These are phyloP conservation scores for Lycocorax pyrrhopterus DNA, from an alignment of 2,113 vertebrate genomes.

Conservation along the genomic window DNA sequence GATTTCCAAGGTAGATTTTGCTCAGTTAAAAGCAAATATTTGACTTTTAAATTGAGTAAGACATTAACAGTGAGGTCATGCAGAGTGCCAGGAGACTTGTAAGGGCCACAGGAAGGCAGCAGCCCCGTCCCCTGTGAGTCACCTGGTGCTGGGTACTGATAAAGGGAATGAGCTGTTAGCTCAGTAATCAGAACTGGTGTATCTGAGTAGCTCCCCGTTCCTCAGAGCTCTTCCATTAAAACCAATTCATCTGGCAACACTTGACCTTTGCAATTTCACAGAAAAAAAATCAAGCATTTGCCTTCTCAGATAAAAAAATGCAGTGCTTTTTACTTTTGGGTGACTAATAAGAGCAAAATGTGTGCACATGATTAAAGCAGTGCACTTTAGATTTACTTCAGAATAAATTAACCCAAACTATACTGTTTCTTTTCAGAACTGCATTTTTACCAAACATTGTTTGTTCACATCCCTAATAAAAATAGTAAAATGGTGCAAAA, in stretches of 20 bases:
- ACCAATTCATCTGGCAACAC: neutral
- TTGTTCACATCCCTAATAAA: neutral
- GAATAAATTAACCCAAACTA: neutral
- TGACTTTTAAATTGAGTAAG: neutral
- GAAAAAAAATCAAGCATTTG: neutral
- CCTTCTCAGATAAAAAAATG: neutral
- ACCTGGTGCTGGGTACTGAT: neutral
- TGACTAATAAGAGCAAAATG: neutral
- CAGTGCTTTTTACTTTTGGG: neutral
- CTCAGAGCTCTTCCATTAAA: neutral
- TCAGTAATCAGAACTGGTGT: neutral
- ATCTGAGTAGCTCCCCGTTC: neutral
- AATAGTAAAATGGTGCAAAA: neutral
- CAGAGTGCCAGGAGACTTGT: neutral
- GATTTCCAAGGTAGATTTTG: neutral
- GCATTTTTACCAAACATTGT: neutral
- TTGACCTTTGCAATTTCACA: neutral
- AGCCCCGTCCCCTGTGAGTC: neutral
- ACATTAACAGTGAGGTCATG: neutral
- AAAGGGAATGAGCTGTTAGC: neutral
- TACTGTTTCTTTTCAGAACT: neutral
- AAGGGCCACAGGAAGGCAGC: neutral
- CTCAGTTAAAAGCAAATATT: neutral
- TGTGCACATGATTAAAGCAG: neutral
- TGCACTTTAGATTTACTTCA: neutral